Conservation (phyloP, 2,888 invertebrate species). For the Oligia strigilis region DNA sequence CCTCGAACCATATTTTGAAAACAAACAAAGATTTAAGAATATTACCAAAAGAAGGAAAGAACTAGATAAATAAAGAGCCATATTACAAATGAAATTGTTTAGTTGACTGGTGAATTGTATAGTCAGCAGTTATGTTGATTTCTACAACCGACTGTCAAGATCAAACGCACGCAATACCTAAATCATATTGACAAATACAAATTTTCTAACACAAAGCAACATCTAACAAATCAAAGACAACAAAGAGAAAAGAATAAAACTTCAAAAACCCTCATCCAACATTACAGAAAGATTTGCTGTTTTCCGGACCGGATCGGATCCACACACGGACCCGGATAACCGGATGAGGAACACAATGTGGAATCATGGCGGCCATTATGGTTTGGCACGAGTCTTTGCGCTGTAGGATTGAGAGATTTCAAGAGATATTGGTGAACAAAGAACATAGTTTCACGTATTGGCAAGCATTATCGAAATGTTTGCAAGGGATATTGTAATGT, state of each 20-base stretch:
- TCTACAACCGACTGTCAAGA: background rate
- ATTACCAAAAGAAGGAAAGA: background rate
- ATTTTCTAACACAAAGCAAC: background rate
- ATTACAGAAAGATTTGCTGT: constrained; percentile 32
- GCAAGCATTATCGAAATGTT: constrained; percentile 11
- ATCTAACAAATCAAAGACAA: constrained; percentile 16
- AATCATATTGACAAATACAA: background rate
- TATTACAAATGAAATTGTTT: background rate
- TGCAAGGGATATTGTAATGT: background rate
- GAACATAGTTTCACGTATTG: background rate
- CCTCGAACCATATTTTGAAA: background rate
- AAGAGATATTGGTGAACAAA: constrained; percentile 13
- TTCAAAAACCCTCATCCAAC: constrained; percentile 17
- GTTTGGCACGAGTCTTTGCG: background rate
- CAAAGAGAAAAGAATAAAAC: constrained; percentile 7
- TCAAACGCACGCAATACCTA: background rate
- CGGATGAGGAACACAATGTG: background rate
- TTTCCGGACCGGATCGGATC: constrained; percentile 28
- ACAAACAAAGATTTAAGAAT: background rate
- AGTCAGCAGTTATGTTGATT: background rate
- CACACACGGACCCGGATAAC: constrained; percentile 20
- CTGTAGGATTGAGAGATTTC: constrained; percentile 7
- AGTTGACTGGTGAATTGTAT: background rate
- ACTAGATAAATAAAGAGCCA: background rate
- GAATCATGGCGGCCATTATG: constrained; percentile 26